Percentiles rank a stretch among this genome's conserved stretches.
These are phyloP conservation scores for Rhopilema esculentum DNA, from an alignment of 30 jellyfish, hydroid and myxozoan genomes.

Conservation along the genomic window DNA sequence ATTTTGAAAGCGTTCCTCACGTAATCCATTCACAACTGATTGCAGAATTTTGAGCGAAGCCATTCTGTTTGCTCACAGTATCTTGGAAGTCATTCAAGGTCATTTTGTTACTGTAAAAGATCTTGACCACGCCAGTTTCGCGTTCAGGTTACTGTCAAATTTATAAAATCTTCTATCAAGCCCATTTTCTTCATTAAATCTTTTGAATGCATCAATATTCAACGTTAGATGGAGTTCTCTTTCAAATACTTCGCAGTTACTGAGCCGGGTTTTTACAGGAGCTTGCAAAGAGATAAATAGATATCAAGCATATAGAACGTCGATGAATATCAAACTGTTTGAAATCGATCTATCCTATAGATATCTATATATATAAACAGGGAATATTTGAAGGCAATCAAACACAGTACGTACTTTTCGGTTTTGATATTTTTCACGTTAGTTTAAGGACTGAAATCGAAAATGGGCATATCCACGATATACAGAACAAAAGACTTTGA, in stretches of 20 bases:
- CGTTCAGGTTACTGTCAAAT: background rate
- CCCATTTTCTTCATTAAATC: conserved; percentile 8
- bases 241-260: background rate
- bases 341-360: no score
- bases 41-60: background rate
- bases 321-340: no score
- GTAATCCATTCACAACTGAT: background rate
- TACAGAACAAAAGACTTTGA: no score
- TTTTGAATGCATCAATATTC: background rate
- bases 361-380: no score
- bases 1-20: background rate
- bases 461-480: no score
- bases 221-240: background rate
- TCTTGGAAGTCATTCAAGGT: background rate
- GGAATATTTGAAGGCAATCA: no score
- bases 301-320: background rate
- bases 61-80: background rate
- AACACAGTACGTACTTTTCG: no score
- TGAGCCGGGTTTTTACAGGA: background rate
- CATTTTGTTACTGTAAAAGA: background rate
- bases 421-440: no score
- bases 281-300: background rate
- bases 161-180: conserved; percentile 2
- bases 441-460: no score
- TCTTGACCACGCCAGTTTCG: background rate